Percentiles rank a stretch among this genome's conserved stretches.
These are phyloP conservation scores for Carabus problematicus DNA, from an alignment of 2,888 invertebrate genomes.

Conservation along the genomic window DNA sequence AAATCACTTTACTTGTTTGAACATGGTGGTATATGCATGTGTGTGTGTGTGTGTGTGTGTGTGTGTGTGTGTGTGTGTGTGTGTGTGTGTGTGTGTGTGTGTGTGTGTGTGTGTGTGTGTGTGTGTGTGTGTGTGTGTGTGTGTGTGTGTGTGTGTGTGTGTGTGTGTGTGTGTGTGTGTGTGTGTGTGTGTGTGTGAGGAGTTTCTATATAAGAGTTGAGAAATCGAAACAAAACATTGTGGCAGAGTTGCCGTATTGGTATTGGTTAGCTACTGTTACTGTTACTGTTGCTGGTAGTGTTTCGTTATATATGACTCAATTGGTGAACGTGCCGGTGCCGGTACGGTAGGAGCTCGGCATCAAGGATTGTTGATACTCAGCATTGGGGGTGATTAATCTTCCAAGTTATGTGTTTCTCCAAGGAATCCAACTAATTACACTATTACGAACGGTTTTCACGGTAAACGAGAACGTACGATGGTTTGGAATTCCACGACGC, in stretches of 20 bases:
- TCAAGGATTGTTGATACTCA: slow-evolving; percentile 33
- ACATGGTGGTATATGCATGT: no score
- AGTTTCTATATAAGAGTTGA: background rate
- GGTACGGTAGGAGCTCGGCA: background rate
- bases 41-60: no score
- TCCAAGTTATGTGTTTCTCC: slow-evolving; percentile 39
- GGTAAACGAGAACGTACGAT: slow-evolving; percentile 22
- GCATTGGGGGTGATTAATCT: slow-evolving; percentile 33
- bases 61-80: no score
- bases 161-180: no score
- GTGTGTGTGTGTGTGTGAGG: no score
- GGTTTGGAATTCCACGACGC: slow-evolving; percentile 10
- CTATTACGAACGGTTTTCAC: slow-evolving; percentile 42
- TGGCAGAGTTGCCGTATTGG: no score
- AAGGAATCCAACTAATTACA: slow-evolving; percentile 43
- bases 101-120: no score
- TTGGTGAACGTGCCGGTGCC: slow-evolving; percentile 18
- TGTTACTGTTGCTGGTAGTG: slow-evolving; percentile 3
- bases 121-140: no score
- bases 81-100: no score
- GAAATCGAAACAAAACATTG: slow-evolving; percentile 14
- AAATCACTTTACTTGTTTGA: no score
- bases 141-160: no score
- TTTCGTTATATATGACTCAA: slow-evolving; percentile 39
- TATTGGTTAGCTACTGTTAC: background rate